A percentile compares a stretch with the other conserved stretches of the same genome.
Conservation (phyloP, 2,888 invertebrate genomes). For the Temnothorax rugatulus region DNA sequence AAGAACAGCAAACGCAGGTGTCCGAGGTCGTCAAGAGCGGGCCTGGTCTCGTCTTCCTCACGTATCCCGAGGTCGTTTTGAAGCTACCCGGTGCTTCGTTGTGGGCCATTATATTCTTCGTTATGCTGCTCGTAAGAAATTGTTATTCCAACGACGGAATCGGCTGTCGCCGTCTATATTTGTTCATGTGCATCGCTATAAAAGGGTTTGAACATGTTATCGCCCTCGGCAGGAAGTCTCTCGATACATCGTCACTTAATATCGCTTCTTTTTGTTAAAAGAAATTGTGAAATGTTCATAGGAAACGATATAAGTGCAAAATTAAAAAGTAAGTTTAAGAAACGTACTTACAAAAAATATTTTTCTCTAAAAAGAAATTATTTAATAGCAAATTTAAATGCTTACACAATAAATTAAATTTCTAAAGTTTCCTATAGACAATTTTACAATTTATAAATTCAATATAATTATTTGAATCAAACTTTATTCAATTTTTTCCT, state of each 20-base stretch:
- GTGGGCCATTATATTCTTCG: slow-evolving; percentile 92
- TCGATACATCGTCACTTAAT: slow-evolving; percentile 21
- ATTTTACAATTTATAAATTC: slow-evolving; percentile 9
- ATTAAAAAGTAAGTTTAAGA: neutral
- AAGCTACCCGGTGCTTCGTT: slow-evolving; percentile 91
- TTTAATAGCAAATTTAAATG: neutral
- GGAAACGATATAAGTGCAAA: neutral
- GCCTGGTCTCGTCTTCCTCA: slow-evolving; percentile 92
- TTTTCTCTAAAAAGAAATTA: neutral
- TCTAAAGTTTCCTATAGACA: neutral
- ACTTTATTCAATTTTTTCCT: neutral
- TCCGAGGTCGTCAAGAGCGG: slow-evolving; percentile 88
- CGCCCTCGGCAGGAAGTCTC: neutral
- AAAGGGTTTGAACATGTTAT: slow-evolving; percentile 12
- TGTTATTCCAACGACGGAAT: slow-evolving; percentile 47
- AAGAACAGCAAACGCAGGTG: slow-evolving; percentile 87
- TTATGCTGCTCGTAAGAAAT: slow-evolving; percentile 89
- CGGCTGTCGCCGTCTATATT: slow-evolving; percentile 32
- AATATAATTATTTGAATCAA: slow-evolving; percentile 5
- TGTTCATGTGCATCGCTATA: slow-evolving; percentile 45
- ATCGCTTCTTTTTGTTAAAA: neutral
- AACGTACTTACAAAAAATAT: neutral
- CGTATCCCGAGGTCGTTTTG: slow-evolving; percentile 92
- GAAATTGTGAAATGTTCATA: slow-evolving; percentile 13
- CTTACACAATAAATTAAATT: neutral